Base-by-base conservation (phyloP, 2,888 invertebrate genomes). In the Halocaridina rubra region DNA sequence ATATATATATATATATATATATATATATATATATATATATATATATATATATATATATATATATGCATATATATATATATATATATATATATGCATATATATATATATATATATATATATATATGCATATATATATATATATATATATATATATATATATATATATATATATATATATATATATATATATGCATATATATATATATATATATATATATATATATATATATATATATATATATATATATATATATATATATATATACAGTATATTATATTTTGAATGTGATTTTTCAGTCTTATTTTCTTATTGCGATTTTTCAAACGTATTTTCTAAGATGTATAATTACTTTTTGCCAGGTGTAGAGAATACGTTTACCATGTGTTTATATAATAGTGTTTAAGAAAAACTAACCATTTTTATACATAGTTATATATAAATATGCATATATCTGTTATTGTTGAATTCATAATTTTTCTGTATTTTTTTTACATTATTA, bases 51-150 rank as follows among this genome's bases (percentile, higher is more conserved):
- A 64, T 61, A 29, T 61, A 29, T 78, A 64, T 78, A 78, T 78
- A 61, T 78, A 78, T 78, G 64, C 64, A 78, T 78, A 78, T 64
- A 61, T 78, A 78, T 78, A 78, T 78, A 29, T 78, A 64, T 64
- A 64, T 64, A 29, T 64, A 64, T 64, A 64, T 64, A 29, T 64
- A 64, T 64, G 29, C 29, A 29, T 64, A 61, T 78, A 64, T 78
- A 29, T 64, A 78, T 78, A 64, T 78, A 61, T 78, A 78, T 78
- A 78, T 78, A 61, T 78, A 64, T 78, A 78, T 69, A 16, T 32
- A 7, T 32, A 1, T 33, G 3, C n/a, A 16, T 72, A 8, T 32
- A 16, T 32, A 10, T 32, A 2, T 22, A n/a, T 22, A 8, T 61
- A 61, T 22, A 61, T 39, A 39, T 39, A 39, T 39, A 39, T n/a